A percentile compares a stretch with the other conserved stretches of the same genome.
Evolutionary conservation across 2,797 vertebrate species (phyloP).

Genomic region (Syndactyla subalaris): DNA sequence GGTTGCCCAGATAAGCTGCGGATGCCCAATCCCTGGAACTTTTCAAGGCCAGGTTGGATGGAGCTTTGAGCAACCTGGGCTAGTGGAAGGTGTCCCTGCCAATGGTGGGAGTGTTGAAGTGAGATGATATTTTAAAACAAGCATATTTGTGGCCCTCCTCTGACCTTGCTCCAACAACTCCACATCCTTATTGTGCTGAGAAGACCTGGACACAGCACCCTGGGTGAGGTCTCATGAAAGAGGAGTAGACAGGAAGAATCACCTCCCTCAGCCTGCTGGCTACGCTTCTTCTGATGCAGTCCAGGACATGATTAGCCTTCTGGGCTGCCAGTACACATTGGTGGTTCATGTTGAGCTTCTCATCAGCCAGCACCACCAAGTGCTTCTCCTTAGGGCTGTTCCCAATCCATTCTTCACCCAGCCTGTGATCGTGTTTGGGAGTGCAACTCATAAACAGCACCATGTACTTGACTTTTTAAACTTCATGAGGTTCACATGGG

Average conservation of each 20-base stretch:
- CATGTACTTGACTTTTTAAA: not conserved
- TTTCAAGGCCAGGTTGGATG: not conserved
- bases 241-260: not conserved
- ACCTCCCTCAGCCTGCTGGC: not conserved
- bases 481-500: accelerated
- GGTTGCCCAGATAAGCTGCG: not conserved
- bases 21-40: not conserved
- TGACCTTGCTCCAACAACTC: not conserved
- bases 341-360: not conserved
- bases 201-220: not conserved
- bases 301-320: not conserved
- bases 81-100: not conserved
- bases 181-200: not conserved
- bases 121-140: not conserved
- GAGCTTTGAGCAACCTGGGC: not conserved
- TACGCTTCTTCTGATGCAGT: not conserved
- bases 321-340: not conserved
- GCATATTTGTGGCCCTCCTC: not conserved
- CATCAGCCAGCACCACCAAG: no score
- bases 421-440: accelerated
- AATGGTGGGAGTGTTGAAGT: no score
- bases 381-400: not conserved
- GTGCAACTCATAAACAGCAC: not conserved
- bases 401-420: not conserved
- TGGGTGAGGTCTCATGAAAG: not conserved